Evolutionary conservation across 2,113 vertebrate species (phyloP), one percentile per base, ranked within the genome.

Genomic region (Gallinago undulata): DNA sequence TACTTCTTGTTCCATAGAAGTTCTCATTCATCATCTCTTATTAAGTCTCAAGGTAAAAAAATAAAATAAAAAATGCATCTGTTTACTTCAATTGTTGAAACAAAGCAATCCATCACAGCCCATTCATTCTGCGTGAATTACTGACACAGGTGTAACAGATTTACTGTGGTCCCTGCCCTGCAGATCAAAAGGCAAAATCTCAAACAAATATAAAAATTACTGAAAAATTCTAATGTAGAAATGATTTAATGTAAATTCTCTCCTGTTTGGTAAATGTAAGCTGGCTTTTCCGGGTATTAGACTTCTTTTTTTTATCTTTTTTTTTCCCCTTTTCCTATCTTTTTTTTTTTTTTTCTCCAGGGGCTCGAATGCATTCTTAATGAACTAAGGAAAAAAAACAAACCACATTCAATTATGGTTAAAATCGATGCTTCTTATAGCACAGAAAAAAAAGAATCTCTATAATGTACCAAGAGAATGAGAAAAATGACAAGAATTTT

Each of bases 1-100:
- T 90, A 59, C 30, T 79, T 93, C 60, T 69, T 51, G 33, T 88
- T 84, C 68, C 18, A 84, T 60, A 56, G 57, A 69, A 76, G 21
- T 48, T 81, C 60, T 88, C 93, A 95, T 85, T 92, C 64, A 77
- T 95, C 68, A 86, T 81, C 35, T 88, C 35, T 80, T 94, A 84
- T 67, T 95, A 93, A 84, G 62, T 81, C 68, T 89, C 76, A 53
- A 80, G 67, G 79, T 90, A 88, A 80, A 90, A 94, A 77, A 60
- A 39, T 11, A 90, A 94, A 77, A 60, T 7, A 37, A 37, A 37
- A 37, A 19, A 47, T 55, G 55, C 63, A 76, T 74, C 76, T 74
- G 35, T 92, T 94, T 90, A 77, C 75, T 86, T 94, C 31, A 39
- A 3, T 55, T 86, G 75, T 39, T 88, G 79, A 90, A 96, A 85